Evolutionary conservation across 2,113 vertebrate genomes (phyloP), one percentile per base, ranked within the genome.

Genomic region (Machaerirhynchus nigripectus): DNA sequence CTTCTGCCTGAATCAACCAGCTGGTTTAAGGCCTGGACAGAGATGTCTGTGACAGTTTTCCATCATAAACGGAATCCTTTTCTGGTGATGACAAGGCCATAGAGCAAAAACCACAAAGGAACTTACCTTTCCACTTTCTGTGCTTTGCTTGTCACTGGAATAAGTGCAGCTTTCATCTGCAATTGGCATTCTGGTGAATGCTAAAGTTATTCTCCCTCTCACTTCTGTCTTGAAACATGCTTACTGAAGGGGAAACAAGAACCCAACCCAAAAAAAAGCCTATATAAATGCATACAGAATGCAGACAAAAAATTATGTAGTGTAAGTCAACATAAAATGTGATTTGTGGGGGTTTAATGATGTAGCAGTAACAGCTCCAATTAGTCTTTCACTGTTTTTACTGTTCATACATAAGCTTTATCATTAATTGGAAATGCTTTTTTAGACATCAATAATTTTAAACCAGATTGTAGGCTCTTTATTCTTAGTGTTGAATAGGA

Each of bases 271-370:
- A 17, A 42, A 17, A 42, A 82, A 71, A 42, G 5, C 4, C 23
- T 18, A 1, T 65, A 24, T 0, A 0, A 26, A 21, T 39, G 16
- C 28, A 31, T 14, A 30, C 30, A 42, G 57, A 95, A 28, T 35
- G 64, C 9, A 68, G 61, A 35, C 3, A 3, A 31, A 31, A 77
- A 93, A 39, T n/a, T n/a, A 31, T 2, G 0, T 57, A 10, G 31
- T 46, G 27, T 77, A 42, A 71, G 15, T 67, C 50, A 63, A 52
- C 1, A 9, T 15, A 63, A 87, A 42, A 22, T 46, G 23, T 63
- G 28, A n/a, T 70, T 49, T 30, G 15, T 3, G 4, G 23, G 7
- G 3, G 14, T 2, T 23, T 55, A 7, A 27, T 92, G n/a, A 31
- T n/a, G 7, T 56, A 56, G 42, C 56, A 37, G 15, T 56, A 37